A percentile compares a stretch with the other conserved stretches of the same genome.
Evolutionary conservation across 2,113 vertebrate genomes (phyloP).

Genomic region (Forbesichthys papilliferus): DNA sequence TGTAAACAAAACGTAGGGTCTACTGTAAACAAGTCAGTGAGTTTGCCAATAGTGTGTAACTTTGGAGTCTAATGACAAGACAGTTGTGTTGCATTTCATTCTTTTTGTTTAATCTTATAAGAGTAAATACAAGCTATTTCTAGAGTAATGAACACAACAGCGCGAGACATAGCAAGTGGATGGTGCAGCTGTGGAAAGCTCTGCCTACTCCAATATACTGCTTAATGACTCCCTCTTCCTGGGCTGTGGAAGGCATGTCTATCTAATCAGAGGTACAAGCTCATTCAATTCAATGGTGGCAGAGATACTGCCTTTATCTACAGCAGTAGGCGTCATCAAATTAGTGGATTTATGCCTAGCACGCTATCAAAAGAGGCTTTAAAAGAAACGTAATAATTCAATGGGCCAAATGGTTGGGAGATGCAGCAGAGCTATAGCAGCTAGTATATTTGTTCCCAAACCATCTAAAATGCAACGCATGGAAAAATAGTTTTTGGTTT

Average conservation of each 20-base stretch:
- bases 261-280: constrained; percentile 7
- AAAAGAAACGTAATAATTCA: neutral
- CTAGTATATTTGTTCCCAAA: too few species aligned
- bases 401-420: neutral
- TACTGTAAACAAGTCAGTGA: neutral
- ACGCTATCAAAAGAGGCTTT: neutral
- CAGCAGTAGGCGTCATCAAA: neutral
- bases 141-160: neutral
- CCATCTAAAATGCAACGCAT: too few species aligned
- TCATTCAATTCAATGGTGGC: neutral
- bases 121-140: neutral
- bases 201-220: too few species aligned
- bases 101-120: neutral
- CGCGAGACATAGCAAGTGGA: neutral
- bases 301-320: neutral
- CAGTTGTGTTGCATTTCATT: neutral
- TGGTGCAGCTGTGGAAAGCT: neutral
- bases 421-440: neutral
- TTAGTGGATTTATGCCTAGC: constrained; percentile 3
- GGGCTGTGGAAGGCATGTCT: neutral
- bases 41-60: neutral
- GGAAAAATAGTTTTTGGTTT: too few species aligned
- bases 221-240: constrained; percentile 4
- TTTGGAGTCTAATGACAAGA: neutral
- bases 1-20: too few species aligned